A percentile compares a stretch with the other conserved stretches of the same genome.
Conservation (phyloP, 2,888 invertebrate genomes). For the Stegana nigrithorax region DNA sequence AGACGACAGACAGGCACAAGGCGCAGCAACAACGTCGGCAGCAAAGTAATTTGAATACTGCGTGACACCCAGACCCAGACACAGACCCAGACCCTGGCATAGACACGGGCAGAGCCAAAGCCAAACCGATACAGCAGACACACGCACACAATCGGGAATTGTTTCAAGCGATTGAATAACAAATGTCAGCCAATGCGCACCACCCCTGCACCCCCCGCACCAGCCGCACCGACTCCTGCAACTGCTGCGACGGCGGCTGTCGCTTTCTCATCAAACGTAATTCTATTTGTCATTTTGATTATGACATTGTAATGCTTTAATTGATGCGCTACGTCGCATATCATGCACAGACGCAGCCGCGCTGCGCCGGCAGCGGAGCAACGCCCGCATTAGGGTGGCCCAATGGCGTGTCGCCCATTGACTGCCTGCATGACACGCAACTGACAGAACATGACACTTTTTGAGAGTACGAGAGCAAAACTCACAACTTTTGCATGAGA, state of each 20-base stretch:
- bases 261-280: conserved; percentile 65
- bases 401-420: too few species aligned
- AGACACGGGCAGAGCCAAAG: conserved; percentile 7
- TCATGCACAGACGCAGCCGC: neutral
- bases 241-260: conserved; percentile 45
- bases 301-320: conserved; percentile 69
- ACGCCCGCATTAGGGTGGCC: too few species aligned
- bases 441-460: neutral
- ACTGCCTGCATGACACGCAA: too few species aligned
- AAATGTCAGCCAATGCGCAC: conserved; percentile 20
- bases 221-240: neutral
- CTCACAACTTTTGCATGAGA: conserved; percentile 41
- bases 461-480: neutral
- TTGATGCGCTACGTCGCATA: conserved; percentile 57
- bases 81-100: conserved; percentile 12
- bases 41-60: conserved; percentile 43
- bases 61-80: conserved; percentile 8
- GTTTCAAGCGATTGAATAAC: conserved; percentile 43
- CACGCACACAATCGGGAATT: conserved; percentile 50
- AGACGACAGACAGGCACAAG: conserved; percentile 22
- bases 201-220: conserved; percentile 32
- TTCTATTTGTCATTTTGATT: conserved; percentile 69
- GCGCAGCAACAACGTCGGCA: neutral
- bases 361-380: too few species aligned
- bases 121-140: neutral